Percentiles rank a stretch among this genome's conserved stretches.
These are phyloP conservation scores for Ophioderma brevispina DNA, from an alignment of 35 echinoderm and acorn worm species.

Conservation along the genomic window DNA sequence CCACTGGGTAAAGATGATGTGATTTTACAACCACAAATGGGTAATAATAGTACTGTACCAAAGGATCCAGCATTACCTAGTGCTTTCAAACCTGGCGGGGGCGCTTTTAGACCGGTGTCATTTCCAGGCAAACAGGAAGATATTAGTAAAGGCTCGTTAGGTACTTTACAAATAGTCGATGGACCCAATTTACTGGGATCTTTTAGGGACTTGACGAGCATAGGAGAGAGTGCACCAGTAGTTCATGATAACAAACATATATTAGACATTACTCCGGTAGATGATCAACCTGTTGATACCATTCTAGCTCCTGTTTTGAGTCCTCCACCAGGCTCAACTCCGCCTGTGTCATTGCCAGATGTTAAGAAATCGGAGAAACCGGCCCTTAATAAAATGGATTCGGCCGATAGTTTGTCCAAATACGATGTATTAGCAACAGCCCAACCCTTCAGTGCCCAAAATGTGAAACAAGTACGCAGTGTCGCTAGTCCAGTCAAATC, in stretches of 20 bases:
- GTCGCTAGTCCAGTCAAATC: constrained; percentile 52
- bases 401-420: constrained; percentile 40
- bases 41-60: not conserved
- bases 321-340: not conserved
- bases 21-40: constrained; percentile 10
- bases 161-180: not conserved
- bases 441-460: constrained; percentile 44
- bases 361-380: not conserved
- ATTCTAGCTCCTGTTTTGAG: constrained; percentile 36
- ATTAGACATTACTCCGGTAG: constrained; percentile 67
- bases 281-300: constrained; percentile 28
- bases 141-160: not conserved
- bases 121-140: constrained; percentile 36
- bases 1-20: constrained; percentile 55
- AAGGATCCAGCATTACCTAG: constrained; percentile 15
- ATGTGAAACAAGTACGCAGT: constrained; percentile 50
- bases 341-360: constrained; percentile 10
- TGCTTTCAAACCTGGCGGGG: constrained; percentile 43
- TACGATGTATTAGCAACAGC: constrained; percentile 55
- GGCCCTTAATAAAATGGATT: constrained; percentile 23
- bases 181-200: not conserved
- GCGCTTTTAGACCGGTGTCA: constrained; percentile 43
- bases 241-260: not conserved
- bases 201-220: not conserved
- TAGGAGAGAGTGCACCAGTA: not conserved